These are phyloP conservation scores for Hirtodrosophila cameraria DNA, from an alignment of 2,888 invertebrate genomes.

Conservation along the genomic window DNA sequence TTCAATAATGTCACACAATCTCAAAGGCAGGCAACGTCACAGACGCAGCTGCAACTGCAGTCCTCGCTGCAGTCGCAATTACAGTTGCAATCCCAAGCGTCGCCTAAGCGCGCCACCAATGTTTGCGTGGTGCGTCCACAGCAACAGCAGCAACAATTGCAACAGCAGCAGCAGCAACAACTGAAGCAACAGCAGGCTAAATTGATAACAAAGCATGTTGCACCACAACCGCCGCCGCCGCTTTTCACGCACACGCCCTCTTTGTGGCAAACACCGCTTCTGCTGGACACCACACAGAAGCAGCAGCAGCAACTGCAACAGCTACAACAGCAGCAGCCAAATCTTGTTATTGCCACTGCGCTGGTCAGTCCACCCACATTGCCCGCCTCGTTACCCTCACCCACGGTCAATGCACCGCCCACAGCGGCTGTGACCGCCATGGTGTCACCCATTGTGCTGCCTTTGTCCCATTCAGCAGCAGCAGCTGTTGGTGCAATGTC, in stretches of 20 bases:
- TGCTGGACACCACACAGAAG: constrained; percentile 72
- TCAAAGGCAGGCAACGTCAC: constrained; percentile 63
- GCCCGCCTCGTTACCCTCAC: constrained; percentile 73
- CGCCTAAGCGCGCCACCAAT: constrained; percentile 72
- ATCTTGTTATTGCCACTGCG: constrained; percentile 34
- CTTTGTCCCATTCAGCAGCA: constrained; percentile 60
- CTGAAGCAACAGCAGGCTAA: constrained; percentile 58
- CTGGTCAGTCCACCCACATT: constrained; percentile 72
- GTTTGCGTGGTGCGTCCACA: constrained; percentile 80
- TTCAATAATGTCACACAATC: constrained; percentile 80
- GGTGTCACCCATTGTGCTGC: constrained; percentile 71
- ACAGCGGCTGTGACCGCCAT: constrained; percentile 69
- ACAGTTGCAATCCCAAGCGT: constrained; percentile 55
- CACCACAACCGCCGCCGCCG: constrained; percentile 67
- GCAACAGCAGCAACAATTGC: constrained; percentile 65
- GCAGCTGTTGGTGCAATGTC: constrained; percentile 45
- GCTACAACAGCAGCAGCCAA: constrained; percentile 36
- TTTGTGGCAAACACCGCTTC: constrained; percentile 80
- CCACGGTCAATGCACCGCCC: constrained; percentile 54
- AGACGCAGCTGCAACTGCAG: constrained; percentile 60
- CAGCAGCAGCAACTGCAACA: constrained; percentile 48
- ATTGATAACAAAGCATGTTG: constrained; percentile 31
- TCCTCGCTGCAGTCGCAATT: constrained; percentile 50
- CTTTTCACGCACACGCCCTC: constrained; percentile 77
- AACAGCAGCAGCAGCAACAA: constrained; percentile 66